phyloP scores from a whole-genome alignment of 2,113 vertebrate species.

The Chloroceryle aenea region DNA sequence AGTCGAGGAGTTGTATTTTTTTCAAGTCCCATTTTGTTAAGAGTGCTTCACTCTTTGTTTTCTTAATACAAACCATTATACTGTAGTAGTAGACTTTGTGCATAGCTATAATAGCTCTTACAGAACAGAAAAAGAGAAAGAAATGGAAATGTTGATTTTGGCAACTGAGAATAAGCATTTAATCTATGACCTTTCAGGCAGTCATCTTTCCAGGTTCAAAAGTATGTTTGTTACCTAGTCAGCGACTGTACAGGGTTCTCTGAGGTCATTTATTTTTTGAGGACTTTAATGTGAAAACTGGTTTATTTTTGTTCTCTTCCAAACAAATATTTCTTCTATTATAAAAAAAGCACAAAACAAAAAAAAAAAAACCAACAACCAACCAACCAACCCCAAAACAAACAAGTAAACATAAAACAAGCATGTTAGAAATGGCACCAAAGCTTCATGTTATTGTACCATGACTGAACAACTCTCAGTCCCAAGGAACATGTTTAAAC shows the following conservation, averaged over 20 bases:
- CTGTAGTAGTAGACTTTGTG: conserved; percentile 10
- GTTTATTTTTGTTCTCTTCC: neutral
- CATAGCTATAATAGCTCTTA: conserved; percentile 23
- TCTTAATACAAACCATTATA: conserved; percentile 10
- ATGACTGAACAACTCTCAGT: neutral
- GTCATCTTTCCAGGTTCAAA: neutral
- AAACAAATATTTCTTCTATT: neutral
- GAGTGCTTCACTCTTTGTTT: neutral
- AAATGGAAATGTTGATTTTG: conserved; percentile 42
- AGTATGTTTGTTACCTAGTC: neutral
- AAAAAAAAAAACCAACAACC: too few species aligned
- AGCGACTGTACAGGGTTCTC: neutral
- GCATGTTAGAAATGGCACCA: neutral
- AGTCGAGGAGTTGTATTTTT: neutral
- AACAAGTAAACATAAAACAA: neutral
- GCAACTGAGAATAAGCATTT: neutral
- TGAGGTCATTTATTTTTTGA: neutral
- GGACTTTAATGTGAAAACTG: neutral
- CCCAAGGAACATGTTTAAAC: neutral
- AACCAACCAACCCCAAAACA: too few species aligned
- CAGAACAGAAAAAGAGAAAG: conserved; percentile 6
- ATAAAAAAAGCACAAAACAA: neutral
- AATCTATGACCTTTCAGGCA: neutral
- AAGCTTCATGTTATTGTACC: neutral
- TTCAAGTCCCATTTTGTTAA: neutral